Evolutionary conservation across 2,797 vertebrate species (phyloP).

Genomic region (Pterois miles): DNA sequence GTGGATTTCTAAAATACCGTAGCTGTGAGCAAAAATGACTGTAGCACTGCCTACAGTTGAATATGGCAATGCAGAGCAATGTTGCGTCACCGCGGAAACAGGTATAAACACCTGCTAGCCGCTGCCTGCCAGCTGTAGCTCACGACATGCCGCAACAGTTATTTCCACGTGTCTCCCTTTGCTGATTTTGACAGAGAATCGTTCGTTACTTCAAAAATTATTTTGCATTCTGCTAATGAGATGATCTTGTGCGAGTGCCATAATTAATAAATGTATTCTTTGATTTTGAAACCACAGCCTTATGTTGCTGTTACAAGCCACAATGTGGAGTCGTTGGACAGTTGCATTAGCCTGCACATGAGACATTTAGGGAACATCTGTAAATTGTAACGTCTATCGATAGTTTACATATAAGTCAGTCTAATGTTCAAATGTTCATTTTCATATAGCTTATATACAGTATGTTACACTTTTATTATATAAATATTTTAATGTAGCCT

Average conservation of each 20-base stretch:
- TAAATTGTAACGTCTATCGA: not conserved
- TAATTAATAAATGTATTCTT: not conserved
- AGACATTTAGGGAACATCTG: not conserved
- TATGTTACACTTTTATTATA: not conserved
- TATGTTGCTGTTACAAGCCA: not conserved
- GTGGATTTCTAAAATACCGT: not conserved
- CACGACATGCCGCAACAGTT: not conserved
- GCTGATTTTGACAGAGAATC: not conserved
- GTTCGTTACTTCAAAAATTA: not conserved
- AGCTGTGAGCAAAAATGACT: not conserved
- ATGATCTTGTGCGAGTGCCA: not conserved
- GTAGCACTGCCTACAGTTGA: not conserved
- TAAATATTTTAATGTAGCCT: not conserved
- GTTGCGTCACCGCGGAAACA: not conserved
- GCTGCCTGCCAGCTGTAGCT: not conserved
- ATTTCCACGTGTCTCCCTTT: not conserved
- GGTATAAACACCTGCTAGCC: not conserved
- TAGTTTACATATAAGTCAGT: not conserved
- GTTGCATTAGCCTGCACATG: not conserved
- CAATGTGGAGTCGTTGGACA: not conserved
- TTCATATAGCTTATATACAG: not conserved
- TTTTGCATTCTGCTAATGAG: too few relatives aligned
- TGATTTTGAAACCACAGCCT: not conserved
- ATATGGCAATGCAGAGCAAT: not conserved
- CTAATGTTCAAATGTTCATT: too few relatives aligned